These are phyloP conservation scores for Sylvilagus bachmani DNA, from an alignment of 2,113 vertebrate species.

Conservation along the genomic window DNA sequence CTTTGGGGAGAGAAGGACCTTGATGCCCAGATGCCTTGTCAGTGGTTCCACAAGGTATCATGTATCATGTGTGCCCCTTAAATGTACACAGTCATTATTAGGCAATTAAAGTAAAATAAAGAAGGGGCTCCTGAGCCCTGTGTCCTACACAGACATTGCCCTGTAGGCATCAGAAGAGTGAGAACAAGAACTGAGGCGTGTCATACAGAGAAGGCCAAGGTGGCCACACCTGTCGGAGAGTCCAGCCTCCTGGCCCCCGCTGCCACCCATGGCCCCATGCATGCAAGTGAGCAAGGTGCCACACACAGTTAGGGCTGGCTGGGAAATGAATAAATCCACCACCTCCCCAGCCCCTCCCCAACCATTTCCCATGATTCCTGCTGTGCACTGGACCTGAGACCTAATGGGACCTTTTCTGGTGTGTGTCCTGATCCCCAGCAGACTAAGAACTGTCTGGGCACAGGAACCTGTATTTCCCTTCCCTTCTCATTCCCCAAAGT, in stretches of 20 bases:
- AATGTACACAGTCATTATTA: too few species aligned
- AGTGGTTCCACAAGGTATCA: too few species aligned
- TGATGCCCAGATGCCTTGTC: neutral
- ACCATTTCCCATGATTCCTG: neutral
- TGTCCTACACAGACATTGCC: neutral
- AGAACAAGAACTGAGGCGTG: accelerated
- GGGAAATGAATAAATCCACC: neutral
- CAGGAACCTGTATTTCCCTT: accelerated
- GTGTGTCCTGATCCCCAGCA: neutral
- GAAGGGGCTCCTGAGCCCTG: neutral
- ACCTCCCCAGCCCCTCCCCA: neutral
- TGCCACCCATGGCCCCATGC: accelerated
- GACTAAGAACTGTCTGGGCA: neutral
- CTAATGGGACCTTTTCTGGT: too few species aligned
- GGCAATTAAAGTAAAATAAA: neutral
- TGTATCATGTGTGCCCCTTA: neutral
- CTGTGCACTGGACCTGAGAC: neutral
- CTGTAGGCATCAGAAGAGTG: accelerated
- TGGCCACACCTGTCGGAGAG: neutral
- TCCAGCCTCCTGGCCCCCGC: neutral
- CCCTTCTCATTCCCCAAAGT: neutral
- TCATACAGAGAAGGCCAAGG: neutral
- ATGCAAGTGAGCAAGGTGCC: accelerated
- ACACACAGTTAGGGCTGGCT: neutral
- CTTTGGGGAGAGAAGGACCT: neutral